Conservation (phyloP, 2,113 vertebrate species). For the Hemicordylus capensis region DNA sequence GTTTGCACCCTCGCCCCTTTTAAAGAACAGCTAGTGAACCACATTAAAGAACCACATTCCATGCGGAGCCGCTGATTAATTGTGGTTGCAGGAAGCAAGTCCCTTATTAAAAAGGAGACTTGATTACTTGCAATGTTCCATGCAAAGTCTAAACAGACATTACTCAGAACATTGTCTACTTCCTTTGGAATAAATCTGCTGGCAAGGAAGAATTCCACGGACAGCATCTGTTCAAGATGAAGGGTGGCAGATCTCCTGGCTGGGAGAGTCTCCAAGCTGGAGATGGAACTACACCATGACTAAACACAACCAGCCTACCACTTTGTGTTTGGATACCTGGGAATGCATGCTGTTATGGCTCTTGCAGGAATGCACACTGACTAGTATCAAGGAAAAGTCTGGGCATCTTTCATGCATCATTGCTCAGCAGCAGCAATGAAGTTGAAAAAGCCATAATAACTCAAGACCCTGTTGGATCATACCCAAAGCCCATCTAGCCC, state of each 20-base stretch:
- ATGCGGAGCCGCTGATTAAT: neutral
- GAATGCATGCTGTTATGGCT: neutral
- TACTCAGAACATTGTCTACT: neutral
- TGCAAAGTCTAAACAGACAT: neutral
- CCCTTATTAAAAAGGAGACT: neutral
- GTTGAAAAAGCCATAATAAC: no score
- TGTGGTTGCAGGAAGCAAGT: neutral
- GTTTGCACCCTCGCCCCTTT: neutral
- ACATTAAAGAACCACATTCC: no score
- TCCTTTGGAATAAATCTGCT: neutral
- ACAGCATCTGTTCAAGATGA: no score
- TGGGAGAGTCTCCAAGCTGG: no score
- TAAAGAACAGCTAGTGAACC: neutral
- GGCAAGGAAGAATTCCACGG: neutral
- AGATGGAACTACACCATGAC: neutral
- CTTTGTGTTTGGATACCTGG: neutral
- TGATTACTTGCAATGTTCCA: neutral
- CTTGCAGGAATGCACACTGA: neutral
- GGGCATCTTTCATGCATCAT: neutral
- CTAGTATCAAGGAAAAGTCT: neutral
- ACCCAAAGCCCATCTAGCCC: no score
- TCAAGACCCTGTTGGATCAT: no score
- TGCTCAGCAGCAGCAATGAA: no score
- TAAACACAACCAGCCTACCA: neutral
- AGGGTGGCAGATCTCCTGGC: no score